phyloP scores from a whole-genome alignment of 2,888 invertebrate species.

The Mayetiola destructor region DNA sequence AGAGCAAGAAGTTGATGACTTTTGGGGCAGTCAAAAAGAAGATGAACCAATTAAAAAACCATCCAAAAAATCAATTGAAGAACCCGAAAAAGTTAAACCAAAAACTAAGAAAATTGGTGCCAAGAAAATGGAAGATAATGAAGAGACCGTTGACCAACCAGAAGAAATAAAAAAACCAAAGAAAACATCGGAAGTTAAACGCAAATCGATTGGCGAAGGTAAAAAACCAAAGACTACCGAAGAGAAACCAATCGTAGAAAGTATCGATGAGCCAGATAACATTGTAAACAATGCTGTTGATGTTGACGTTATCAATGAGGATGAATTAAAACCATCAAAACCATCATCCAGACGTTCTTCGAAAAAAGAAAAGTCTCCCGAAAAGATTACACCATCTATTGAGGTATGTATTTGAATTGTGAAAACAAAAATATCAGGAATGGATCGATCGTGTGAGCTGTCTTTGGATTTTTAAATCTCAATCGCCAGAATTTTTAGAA shows the following conservation, averaged over 20 bases:
- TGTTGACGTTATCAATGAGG: not conserved
- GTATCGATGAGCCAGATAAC: not conserved
- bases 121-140: not conserved
- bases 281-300: not conserved
- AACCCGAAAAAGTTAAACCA: not conserved
- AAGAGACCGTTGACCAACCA: not conserved
- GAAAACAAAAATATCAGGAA: no score
- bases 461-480: no score
- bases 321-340: conserved; percentile 7
- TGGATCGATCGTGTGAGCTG: no score
- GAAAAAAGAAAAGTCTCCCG: conserved; percentile 1
- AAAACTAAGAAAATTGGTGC: not conserved
- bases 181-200: not conserved
- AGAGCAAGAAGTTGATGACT: not conserved
- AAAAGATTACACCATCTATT: not conserved
- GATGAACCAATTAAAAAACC: no score
- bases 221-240: not conserved
- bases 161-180: not conserved
- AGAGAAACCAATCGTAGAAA: not conserved
- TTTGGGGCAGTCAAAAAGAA: conserved; percentile 7
- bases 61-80: no score
- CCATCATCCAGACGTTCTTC: conserved; percentile 3
- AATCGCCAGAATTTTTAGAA: no score
- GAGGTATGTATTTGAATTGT: not conserved
- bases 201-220: not conserved